Conservation (phyloP, 2,113 vertebrate species). For the Oncorhynchus kisutch region DNA sequence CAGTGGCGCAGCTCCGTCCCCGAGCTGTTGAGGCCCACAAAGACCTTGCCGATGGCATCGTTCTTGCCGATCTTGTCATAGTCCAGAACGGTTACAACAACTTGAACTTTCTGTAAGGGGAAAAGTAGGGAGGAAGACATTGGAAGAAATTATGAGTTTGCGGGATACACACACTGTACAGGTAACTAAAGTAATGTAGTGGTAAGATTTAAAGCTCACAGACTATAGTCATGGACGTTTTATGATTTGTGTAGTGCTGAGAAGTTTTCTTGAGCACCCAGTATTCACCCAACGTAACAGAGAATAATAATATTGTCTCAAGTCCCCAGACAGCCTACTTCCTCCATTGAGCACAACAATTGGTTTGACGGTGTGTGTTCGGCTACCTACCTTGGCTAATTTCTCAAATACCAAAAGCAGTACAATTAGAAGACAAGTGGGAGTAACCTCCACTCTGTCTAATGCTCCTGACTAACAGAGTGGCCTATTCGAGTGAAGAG, state of each 20-base stretch:
- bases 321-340: neutral
- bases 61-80: constrained; percentile 99
- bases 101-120: constrained; percentile 92
- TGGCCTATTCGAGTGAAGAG: no score
- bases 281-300: no score
- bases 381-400: neutral
- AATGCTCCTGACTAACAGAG: constrained; percentile 1
- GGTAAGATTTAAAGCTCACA: no score
- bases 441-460: neutral
- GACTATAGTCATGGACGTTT: no score
- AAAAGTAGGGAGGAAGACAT: neutral
- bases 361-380: neutral
- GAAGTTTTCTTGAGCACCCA: no score
- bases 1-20: constrained; percentile 97
- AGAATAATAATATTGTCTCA: no score
- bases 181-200: no score
- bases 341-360: neutral
- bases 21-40: constrained; percentile 97
- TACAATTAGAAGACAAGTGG: neutral
- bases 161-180: no score
- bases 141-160: neutral
- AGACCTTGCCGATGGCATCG: constrained; percentile 98
- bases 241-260: no score
- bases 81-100: constrained; percentile 99
- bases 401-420: neutral